phyloP scores from a whole-genome alignment of 2,888 invertebrate genomes.

The Eristalis tenax region DNA sequence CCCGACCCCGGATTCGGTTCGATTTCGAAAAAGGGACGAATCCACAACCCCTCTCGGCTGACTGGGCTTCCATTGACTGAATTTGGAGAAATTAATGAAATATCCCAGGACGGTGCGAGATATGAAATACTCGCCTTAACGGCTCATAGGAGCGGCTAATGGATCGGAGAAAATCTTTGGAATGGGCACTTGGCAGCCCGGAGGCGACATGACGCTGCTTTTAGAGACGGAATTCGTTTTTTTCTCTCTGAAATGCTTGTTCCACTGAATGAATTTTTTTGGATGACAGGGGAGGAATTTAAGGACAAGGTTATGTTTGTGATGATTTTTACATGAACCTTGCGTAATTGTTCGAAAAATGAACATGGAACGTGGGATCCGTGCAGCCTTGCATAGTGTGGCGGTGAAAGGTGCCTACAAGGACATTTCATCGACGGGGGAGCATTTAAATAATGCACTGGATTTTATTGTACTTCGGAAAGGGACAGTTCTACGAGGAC shows the following conservation, averaged over 20 bases:
- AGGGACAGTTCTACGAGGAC: too few relatives aligned
- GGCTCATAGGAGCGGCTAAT: background rate
- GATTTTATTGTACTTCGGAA: too few relatives aligned
- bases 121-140: background rate
- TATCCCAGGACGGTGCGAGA: background rate
- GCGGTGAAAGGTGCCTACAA: too few relatives aligned
- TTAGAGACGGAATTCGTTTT: background rate
- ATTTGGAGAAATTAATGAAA: background rate
- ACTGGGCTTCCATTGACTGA: background rate
- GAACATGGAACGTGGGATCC: too few relatives aligned
- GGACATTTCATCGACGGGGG: too few relatives aligned
- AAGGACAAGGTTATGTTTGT: background rate
- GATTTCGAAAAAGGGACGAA: background rate
- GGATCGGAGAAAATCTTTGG: background rate
- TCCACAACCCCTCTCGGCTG: background rate
- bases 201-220: background rate
- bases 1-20: background rate
- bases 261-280: background rate
- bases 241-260: too few relatives aligned
- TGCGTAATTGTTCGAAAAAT: too few relatives aligned
- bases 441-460: too few relatives aligned
- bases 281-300: background rate
- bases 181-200: background rate
- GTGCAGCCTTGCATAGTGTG: too few relatives aligned
- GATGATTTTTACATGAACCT: too few relatives aligned